Percentiles rank a stretch among this genome's conserved stretches.
These are phyloP conservation scores for Camponotus pennsylvanicus DNA, from an alignment of 1,140 invertebrate species.

Conservation along the genomic window DNA sequence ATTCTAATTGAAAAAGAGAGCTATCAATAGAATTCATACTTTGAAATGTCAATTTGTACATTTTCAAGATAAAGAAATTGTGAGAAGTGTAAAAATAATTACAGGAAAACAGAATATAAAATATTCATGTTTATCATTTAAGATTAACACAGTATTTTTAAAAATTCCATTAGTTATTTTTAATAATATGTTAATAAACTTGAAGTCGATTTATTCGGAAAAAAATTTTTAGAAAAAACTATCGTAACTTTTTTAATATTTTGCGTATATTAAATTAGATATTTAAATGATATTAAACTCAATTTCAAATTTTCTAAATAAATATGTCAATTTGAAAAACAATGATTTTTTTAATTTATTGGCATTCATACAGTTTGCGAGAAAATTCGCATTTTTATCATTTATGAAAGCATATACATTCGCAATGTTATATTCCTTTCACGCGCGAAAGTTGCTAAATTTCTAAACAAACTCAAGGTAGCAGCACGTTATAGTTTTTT, in stretches of 20 bases:
- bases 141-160: not conserved
- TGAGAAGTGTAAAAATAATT: not conserved
- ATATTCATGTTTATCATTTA: not conserved
- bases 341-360: not conserved
- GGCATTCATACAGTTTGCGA: not conserved
- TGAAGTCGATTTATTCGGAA: not conserved
- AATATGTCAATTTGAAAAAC: too few species aligned
- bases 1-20: constrained; percentile 20
- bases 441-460: constrained; percentile 31
- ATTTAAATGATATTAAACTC: not conserved
- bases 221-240: not conserved
- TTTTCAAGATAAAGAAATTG: not conserved
- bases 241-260: not conserved
- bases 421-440: not conserved
- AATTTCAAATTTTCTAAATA: too few species aligned
- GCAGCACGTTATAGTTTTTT: not conserved
- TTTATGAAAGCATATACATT: not conserved
- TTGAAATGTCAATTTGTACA: not conserved
- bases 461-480: constrained; percentile 20
- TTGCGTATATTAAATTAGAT: not conserved
- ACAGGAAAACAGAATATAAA: not conserved
- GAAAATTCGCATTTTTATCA: not conserved
- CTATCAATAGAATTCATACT: not conserved
- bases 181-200: not conserved
- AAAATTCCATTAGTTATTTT: not conserved